Base-by-base conservation (phyloP, 2,797 vertebrate genomes). In the Erethizon dorsatum region DNA sequence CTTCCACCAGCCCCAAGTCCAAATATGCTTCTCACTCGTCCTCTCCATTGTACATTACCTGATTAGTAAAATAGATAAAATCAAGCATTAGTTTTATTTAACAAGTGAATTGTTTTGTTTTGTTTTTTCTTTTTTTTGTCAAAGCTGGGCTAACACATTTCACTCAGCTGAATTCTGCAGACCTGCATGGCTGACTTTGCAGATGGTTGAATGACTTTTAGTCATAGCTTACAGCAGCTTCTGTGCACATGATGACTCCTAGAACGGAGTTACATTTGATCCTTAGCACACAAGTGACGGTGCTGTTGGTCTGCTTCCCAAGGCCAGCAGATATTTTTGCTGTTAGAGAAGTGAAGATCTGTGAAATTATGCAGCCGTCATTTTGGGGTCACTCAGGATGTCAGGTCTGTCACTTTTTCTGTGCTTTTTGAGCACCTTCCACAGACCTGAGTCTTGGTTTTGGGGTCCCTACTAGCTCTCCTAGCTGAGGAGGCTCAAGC, bases 301-400 rank as follows among this genome's bases (percentile, higher is more conserved):
- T 2, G 5, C 56, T 22, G 4, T 37, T 41, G 14, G 41, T 31
- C 18, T 95, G 41, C 67, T 78, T 88, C 78, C 56, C 26, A 37
- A 54, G 24, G 83, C 28, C 14, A 3, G 18, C 8, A 4, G 14
- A 47, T 18, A 65, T 80, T 56, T 57, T 61, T 85, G 50, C 15
- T 47, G 2, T 47, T 59, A 26, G 65, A 71, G 78, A 85, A 88
- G 41, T 14, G 22, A 77, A 71, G 57, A 73, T 15, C 24, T 71
- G 1, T 83, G 73, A 87, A 28, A 12, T 50, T 28, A 2, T 2
- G 24, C 1, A 6, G 2, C 15, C 0, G 0, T 57, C 2, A 0
- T 18, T 26, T 31, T 54, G n/a, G 8, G 7, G 13, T 54, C n/a
- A 18, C 37, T 82, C 6, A 24, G 20, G 52, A 0, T 47, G 8